Evolutionary conservation across 2,113 vertebrate genomes (phyloP), one percentile per base, ranked within the genome.

Genomic region (Colistium nudipinnis): DNA sequence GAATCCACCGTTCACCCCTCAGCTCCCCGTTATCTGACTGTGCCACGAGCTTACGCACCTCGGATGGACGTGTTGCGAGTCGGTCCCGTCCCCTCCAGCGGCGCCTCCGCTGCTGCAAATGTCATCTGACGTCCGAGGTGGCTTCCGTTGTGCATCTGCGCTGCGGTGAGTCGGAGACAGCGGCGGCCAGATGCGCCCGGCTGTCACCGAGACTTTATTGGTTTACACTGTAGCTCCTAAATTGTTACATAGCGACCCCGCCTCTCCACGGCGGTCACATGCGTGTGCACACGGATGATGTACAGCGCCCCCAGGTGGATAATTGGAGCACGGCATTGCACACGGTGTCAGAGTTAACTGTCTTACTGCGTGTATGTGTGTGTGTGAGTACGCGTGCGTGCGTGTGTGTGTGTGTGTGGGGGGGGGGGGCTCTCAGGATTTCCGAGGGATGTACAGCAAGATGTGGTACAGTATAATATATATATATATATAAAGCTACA

Each of bases 231-330:
- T 72, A 85, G 80, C 79, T 69, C 78, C 83, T 87, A 81, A 76
- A 90, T 76, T 84, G 70, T 89, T 74, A 78, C 65, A 86, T 73
- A 77, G 25, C 83, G 89, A 86, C 89, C 86, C 90, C 92, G 85
- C 92, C 92, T 84, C 85, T 81, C 10, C 38, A 63, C 66, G 56
- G 38, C 59, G 70, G 90, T 92, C 89, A 91, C 88, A 88, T 90
- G 87, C 60, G 83, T 31, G 3, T 39, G 43, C 31, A 39, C 66
- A 57, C 1, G 20, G 49, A 56, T 25, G 69, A 52, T 71, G 67
- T 36, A 61, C 49, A 84, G 83, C 86, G 82, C 84, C 87, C 5
- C 57, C 83, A 16, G 19, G 76, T 73, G 87, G 82, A 74, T 16
- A 48, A 53, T 71, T 47, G 30, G 6, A 31, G 8, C 48, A 78